Conservation (phyloP, 2,888 invertebrate genomes). For the Colletes collaris region DNA sequence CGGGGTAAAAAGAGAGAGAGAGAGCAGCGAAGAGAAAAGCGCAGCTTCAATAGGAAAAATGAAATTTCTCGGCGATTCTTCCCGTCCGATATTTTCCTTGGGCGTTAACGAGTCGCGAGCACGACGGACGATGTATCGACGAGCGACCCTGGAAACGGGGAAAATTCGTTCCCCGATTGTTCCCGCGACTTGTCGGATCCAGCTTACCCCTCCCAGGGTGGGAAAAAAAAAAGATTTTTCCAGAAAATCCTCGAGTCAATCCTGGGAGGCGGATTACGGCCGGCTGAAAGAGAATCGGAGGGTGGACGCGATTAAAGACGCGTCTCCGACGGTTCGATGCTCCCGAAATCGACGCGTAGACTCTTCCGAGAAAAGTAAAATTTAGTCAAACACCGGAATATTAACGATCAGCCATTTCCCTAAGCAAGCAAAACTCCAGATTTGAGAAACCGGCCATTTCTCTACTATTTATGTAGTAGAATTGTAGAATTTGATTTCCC, state of each 20-base stretch:
- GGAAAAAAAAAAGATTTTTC: conserved; percentile 13
- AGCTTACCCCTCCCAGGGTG: neutral
- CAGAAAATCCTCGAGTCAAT: conserved; percentile 34
- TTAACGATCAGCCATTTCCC: too few relatives aligned
- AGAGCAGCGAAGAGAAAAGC: neutral
- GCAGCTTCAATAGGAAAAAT: neutral
- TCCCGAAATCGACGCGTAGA: neutral
- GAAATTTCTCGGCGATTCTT: conserved; percentile 1
- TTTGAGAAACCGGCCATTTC: too few relatives aligned
- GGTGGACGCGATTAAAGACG: conserved; percentile 21
- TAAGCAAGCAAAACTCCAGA: too few relatives aligned
- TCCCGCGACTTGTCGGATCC: conserved; percentile 2
- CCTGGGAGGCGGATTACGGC: conserved; percentile 19
- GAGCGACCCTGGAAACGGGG: neutral
- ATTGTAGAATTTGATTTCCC: too few relatives aligned
- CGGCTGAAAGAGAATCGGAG: conserved; percentile 26
- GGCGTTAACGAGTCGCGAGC: conserved; percentile 19
- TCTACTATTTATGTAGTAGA: too few relatives aligned
- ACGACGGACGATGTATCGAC: neutral
- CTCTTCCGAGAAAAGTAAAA: too few relatives aligned
- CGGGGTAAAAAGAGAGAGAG: neutral
- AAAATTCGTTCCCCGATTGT: conserved; percentile 5
- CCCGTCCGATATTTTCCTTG: conserved; percentile 3
- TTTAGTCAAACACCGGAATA: too few relatives aligned
- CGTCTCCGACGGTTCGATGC: conserved; percentile 10